phyloP scores from a whole-genome alignment of 2,888 invertebrate genomes.

The Anarsia innoxiella region DNA sequence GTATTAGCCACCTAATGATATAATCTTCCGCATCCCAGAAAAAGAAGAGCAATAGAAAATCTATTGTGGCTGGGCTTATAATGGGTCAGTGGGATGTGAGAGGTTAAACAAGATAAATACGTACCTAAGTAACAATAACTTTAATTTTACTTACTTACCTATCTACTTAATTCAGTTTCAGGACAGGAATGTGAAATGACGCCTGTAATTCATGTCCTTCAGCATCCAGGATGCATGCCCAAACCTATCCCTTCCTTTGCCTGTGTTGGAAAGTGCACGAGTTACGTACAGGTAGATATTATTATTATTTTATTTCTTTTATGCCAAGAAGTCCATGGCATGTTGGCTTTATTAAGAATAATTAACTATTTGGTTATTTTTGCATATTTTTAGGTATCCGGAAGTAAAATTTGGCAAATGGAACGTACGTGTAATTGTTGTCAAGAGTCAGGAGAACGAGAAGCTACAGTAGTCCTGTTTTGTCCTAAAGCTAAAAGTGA shows the following conservation, averaged over 20 bases:
- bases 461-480: constrained; percentile 89
- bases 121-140: too few species aligned
- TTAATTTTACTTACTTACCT: too few species aligned
- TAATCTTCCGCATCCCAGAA: too few species aligned
- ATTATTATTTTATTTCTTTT: neutral
- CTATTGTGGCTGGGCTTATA: too few species aligned
- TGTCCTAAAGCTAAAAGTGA: constrained; percentile 93
- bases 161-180: constrained; percentile 27
- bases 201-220: constrained; percentile 92
- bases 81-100: too few species aligned
- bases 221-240: constrained; percentile 93
- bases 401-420: constrained; percentile 97
- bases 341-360: neutral
- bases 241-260: constrained; percentile 96
- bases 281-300: constrained; percentile 88
- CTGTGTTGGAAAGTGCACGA: constrained; percentile 92
- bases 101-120: too few species aligned
- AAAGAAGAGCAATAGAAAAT: too few species aligned
- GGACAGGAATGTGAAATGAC: constrained; percentile 92
- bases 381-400: constrained; percentile 81
- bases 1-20: too few species aligned
- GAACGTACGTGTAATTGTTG: constrained; percentile 96
- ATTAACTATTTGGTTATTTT: too few species aligned
- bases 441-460: constrained; percentile 94
- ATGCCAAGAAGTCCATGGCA: too few species aligned